A percentile compares a stretch with the other conserved stretches of the same genome.
phyloP scores from a whole-genome alignment of 2,888 invertebrate genomes.

The Diloba caeruleocephala region DNA sequence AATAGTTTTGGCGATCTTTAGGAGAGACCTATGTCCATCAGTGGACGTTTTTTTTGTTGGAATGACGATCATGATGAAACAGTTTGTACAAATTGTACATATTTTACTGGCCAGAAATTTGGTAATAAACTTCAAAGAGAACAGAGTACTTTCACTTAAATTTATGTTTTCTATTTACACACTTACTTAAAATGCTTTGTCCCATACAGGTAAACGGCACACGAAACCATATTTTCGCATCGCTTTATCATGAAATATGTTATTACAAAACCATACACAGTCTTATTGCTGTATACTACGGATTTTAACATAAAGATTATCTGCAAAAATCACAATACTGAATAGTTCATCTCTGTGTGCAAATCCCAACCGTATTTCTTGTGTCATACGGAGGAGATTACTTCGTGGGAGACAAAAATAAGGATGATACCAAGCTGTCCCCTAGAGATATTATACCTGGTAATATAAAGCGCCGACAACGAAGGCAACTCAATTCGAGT shows the following conservation, averaged over 20 bases:
- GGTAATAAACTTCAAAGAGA: no score
- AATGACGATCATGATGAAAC: no score
- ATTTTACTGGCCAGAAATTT: no score
- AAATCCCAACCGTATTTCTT: background rate
- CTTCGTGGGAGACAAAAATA: constrained; percentile 17
- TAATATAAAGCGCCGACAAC: constrained; percentile 50
- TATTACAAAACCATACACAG: constrained; percentile 42
- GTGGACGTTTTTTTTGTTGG: no score
- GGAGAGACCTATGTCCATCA: no score
- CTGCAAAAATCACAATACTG: constrained; percentile 55
- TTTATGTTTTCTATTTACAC: no score
- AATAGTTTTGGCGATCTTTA: no score
- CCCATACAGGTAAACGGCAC: constrained; percentile 14
- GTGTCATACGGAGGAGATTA: constrained; percentile 20
- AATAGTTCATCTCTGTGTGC: background rate
- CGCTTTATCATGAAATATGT: constrained; percentile 36
- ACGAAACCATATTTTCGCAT: constrained; percentile 19
- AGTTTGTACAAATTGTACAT: no score
- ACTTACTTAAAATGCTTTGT: constrained; percentile 1
- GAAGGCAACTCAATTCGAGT: constrained; percentile 51
- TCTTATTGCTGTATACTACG: constrained; percentile 53
- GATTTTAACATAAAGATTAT: constrained; percentile 60
- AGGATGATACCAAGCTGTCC: constrained; percentile 37
- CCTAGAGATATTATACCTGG: constrained; percentile 50
- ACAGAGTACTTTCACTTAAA: no score